A percentile compares a stretch with the other conserved stretches of the same genome.
These are phyloP conservation scores for Lingula anatina DNA, from an alignment of 2,888 invertebrate genomes.

Conservation along the genomic window DNA sequence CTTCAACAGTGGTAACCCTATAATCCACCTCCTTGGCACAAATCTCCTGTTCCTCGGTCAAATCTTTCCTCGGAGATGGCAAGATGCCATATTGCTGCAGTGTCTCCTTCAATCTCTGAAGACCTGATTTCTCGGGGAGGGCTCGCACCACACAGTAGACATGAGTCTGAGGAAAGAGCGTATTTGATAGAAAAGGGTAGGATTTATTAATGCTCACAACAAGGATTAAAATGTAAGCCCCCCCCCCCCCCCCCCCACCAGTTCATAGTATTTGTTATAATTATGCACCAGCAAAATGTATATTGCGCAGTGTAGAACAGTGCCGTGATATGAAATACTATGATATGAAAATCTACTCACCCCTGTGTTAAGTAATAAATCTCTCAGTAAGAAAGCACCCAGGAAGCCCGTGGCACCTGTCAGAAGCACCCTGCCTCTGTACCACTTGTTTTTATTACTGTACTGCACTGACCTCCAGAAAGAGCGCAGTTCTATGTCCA, in stretches of 20 bases:
- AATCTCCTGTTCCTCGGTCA: slow-evolving; percentile 24
- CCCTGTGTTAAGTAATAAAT: slow-evolving; percentile 43
- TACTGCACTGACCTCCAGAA: slow-evolving; percentile 52
- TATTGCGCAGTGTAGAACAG: slow-evolving; percentile 15
- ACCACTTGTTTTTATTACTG: slow-evolving; percentile 42
- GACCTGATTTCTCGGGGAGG: slow-evolving; percentile 29
- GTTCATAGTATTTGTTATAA: too few relatives aligned
- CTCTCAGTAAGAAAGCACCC: slow-evolving; percentile 47
- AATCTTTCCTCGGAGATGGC: slow-evolving; percentile 15
- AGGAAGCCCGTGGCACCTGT: slow-evolving; percentile 53
- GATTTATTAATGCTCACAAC: too few relatives aligned
- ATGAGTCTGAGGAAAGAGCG: slow-evolving; percentile 39
- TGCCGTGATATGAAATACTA: slow-evolving; percentile 11
- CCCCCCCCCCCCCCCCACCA: too few relatives aligned
- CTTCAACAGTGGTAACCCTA: slow-evolving; percentile 41
- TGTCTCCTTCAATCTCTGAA: slow-evolving; percentile 30
- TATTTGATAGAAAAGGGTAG: too few relatives aligned
- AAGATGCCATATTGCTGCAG: slow-evolving; percentile 42
- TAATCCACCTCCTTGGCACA: slow-evolving; percentile 25
- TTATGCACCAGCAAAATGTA: background rate
- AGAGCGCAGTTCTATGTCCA: slow-evolving; percentile 53
- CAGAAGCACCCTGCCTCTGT: slow-evolving; percentile 46
- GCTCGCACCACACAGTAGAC: slow-evolving; percentile 49
- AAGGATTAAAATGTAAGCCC: too few relatives aligned
- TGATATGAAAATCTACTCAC: slow-evolving; percentile 16